Evolutionary conservation across 2,113 vertebrate species (phyloP), one percentile per base, ranked within the genome.

Genomic region (Scopus umbretta): DNA sequence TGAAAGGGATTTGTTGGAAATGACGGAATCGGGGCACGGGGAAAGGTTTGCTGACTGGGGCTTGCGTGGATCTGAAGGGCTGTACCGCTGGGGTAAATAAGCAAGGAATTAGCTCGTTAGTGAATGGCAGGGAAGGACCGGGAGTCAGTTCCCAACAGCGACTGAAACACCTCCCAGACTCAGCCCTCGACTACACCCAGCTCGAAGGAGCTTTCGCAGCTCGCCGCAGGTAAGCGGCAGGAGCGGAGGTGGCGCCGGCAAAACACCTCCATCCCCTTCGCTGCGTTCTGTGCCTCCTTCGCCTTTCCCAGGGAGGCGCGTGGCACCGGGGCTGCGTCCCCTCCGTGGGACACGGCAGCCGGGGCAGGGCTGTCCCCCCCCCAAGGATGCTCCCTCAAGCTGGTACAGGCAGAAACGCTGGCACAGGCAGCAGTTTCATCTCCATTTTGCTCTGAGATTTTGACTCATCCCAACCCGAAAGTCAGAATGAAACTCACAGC

Each of bases 321-420:
- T 23, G 49, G 40, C 40, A 50, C 50, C 2, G 3, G 26, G 58
- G 12, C 68, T 43, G 19, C 10, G 32, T 36, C 38, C 53, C 22
- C 4, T 0, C 21, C 3, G 0, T 6, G 72, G 86, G 47, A 68
- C 21, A 1, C 1, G 36, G 18, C 27, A n/a, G 7, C 75, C 21
- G 1, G 1, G 25, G 20, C 49, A 13, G 52, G 34, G 30, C 70
- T 58, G 36, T 9, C 25, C 14, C 79, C 16, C 16, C 19, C 2
- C 16, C 0, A 0, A 58, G 72, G 67, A 42, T 21, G 63, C 67
- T 86, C 72, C 80, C 13, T 3, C 0, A 0, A 20, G 23, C 56
- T 50, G 68, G 29, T 75, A 49, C 18, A 1, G 18, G 52, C 29
- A 5, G 63, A 80, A 88, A 36, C 18, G 7, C 22, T 7, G 34